Evolutionary conservation across 2,113 vertebrate genomes (phyloP), one percentile per base, ranked within the genome.

Genomic region (Cephalopterus ornatus): DNA sequence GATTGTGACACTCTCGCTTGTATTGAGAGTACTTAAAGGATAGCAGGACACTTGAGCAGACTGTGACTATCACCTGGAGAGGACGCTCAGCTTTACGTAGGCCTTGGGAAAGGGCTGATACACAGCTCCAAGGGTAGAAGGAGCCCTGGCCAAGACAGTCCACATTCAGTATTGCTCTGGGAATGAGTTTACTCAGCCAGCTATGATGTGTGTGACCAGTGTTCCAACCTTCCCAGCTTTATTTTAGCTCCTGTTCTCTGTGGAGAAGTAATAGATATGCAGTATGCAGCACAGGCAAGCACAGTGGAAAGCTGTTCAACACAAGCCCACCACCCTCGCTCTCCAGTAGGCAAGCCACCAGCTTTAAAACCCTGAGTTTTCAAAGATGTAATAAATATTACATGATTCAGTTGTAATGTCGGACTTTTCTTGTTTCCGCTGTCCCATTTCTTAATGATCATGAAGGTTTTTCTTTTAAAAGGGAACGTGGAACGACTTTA

Each of bases 281-380:
- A 47, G 33, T 26, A 27, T 35, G 37, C 49, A 66, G 59, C 49
- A 41, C 20, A 75, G 42, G 15, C 50, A 59, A 68, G 55, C 18
- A 47, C 11, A 39, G 22, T 23, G 23, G 33, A 78, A 81, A 89
- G 41, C 15, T 19, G 3, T 12, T 70, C n/a, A 67, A 14, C 22
- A 15, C 53, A 65, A 84, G 21, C 20, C 1, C 21, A 11, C 35
- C 26, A 18, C 20, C 30, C 2, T 1, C 0, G 0, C 33, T 35
- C 4, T 9, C 21, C 42, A 61, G 27, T 9, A 66, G 52, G 13
- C 39, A 66, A 71, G 9, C 11, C 27, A 61, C 5, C 1, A 0
- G 14, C 33, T 93, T 91, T 74, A 91, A 84, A 89, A 33, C 2
- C 6, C 17, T 20, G 32, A 66, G 28, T 46, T 85, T 79, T 76